Percentiles rank a stretch among this genome's conserved stretches.
These are phyloP conservation scores for Poeciliopsis retropinna DNA, from an alignment of 2,113 vertebrate species.

Conservation along the genomic window DNA sequence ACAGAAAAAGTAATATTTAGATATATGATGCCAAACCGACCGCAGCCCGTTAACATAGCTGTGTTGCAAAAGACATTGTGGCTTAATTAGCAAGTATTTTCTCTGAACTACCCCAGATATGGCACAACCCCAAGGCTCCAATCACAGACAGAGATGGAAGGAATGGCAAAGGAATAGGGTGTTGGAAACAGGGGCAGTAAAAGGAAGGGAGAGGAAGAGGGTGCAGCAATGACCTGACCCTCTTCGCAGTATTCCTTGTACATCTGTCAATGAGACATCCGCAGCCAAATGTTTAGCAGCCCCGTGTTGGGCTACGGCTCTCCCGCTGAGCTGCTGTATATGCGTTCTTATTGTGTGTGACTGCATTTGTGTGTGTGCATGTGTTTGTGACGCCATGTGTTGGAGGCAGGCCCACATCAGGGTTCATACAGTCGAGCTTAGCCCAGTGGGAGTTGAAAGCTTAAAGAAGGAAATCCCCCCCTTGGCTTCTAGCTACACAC, in stretches of 20 bases:
- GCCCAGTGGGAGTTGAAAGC: slow-evolving; percentile 75
- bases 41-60: slow-evolving; percentile 37
- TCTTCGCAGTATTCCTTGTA: slow-evolving; percentile 61
- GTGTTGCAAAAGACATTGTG: slow-evolving; percentile 37
- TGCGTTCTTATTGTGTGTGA: slow-evolving; percentile 50
- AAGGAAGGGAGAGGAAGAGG: slow-evolving; percentile 38
- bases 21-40: slow-evolving; percentile 18
- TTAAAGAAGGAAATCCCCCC: slow-evolving; percentile 76
- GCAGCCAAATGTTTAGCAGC: slow-evolving; percentile 69
- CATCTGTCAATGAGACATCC: slow-evolving; percentile 70
- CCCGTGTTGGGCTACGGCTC: slow-evolving; percentile 44
- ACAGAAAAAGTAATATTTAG: background rate
- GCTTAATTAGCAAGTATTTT: slow-evolving; percentile 53
- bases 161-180: slow-evolving; percentile 31
- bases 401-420: slow-evolving; percentile 74
- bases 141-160: slow-evolving; percentile 30
- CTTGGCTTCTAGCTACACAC: slow-evolving; percentile 54
- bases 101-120: slow-evolving; percentile 28
- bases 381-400: slow-evolving; percentile 69
- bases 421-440: slow-evolving; percentile 71
- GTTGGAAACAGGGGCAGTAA: slow-evolving; percentile 30
- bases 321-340: slow-evolving; percentile 60
- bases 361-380: slow-evolving; percentile 29
- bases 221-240: slow-evolving; percentile 57
- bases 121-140: slow-evolving; percentile 39